These are phyloP conservation scores for Theristicus caerulescens DNA, from an alignment of 2,113 vertebrate genomes.

Conservation along the genomic window DNA sequence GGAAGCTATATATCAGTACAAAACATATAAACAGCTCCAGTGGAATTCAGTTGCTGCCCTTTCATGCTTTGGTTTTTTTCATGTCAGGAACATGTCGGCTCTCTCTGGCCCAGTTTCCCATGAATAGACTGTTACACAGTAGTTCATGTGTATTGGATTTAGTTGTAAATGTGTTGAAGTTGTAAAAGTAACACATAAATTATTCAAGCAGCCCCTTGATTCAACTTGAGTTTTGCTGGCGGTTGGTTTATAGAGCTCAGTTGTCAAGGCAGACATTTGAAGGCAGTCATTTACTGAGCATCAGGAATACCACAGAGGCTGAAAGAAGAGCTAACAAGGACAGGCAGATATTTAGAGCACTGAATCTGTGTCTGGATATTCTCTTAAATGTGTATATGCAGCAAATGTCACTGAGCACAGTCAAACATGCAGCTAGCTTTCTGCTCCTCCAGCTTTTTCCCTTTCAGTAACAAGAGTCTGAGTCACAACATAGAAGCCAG, in stretches of 20 bases:
- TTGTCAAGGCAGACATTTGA: slow-evolving; percentile 27
- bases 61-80: neutral
- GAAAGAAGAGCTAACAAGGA: slow-evolving; percentile 46
- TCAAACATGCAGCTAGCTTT: neutral
- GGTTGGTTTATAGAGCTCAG: neutral
- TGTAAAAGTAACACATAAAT: slow-evolving; percentile 64
- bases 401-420: neutral
- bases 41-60: neutral
- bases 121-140: neutral
- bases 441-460: neutral
- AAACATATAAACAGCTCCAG: neutral
- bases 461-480: neutral
- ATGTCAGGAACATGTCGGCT: neutral
- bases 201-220: slow-evolving; percentile 51
- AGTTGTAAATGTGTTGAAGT: slow-evolving; percentile 21
- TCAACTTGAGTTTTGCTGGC: slow-evolving; percentile 24
- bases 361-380: slow-evolving; percentile 32
- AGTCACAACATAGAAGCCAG: neutral
- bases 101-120: neutral
- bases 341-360: slow-evolving; percentile 38
- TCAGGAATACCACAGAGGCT: neutral
- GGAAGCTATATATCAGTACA: neutral
- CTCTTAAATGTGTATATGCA: neutral
- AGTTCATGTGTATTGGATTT: slow-evolving; percentile 31
- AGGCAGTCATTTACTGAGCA: slow-evolving; percentile 19